phyloP scores from a whole-genome alignment of 1,140 invertebrate species.

The Leptinotarsa lineolata region DNA sequence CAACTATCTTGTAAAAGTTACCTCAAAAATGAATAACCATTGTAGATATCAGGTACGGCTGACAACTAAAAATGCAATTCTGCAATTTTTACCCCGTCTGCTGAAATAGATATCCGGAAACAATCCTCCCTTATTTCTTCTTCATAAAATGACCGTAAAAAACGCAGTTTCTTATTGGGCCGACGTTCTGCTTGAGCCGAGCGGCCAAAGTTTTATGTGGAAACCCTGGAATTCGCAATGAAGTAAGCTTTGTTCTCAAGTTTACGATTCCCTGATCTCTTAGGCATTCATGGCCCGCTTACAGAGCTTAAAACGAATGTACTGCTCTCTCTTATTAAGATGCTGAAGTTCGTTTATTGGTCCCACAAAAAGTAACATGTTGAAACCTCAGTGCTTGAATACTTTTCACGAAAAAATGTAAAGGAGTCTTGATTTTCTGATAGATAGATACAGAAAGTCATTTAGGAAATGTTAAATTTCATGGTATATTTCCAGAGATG shows the following conservation, averaged over 20 bases:
- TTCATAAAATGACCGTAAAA: background rate
- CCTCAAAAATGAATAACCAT: too few species aligned
- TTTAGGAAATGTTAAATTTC: too few species aligned
- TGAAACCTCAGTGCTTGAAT: too few species aligned
- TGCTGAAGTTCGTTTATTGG: slow-evolving; percentile 9
- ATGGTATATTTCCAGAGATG: too few species aligned
- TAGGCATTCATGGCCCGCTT: slow-evolving; percentile 24
- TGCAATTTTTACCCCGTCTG: too few species aligned
- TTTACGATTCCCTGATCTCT: slow-evolving; percentile 24
- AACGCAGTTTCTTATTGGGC: slow-evolving; percentile 11
- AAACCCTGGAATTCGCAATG: slow-evolving; percentile 27
- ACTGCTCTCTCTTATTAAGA: slow-evolving; percentile 11
- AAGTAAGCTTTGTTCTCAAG: slow-evolving; percentile 27
- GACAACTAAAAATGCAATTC: too few species aligned
- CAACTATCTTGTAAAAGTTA: too few species aligned
- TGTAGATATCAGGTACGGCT: too few species aligned
- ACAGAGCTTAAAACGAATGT: slow-evolving; percentile 17
- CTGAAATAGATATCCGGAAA: background rate
- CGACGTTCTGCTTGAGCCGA: slow-evolving; percentile 6
- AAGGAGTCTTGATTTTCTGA: background rate
- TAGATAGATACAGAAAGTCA: background rate
- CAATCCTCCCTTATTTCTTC: background rate
- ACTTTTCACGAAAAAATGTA: too few species aligned
- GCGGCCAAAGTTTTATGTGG: slow-evolving; percentile 22
- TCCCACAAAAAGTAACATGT: background rate